Evolutionary conservation across 2,888 invertebrate species (phyloP).

Genomic region (Mesopsocus fuscifrons): DNA sequence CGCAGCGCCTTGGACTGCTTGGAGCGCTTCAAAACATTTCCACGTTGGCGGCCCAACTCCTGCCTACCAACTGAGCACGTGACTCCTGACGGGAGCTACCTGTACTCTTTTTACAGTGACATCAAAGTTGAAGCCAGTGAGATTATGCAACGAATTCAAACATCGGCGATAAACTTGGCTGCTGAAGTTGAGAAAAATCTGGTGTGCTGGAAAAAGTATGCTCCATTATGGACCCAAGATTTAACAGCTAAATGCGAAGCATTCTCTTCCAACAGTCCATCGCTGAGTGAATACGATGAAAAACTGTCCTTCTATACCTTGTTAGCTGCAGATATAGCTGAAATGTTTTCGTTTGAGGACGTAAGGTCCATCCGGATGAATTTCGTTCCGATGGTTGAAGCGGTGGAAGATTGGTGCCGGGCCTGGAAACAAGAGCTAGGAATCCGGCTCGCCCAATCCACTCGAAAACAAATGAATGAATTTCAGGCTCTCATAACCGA

Average conservation of each 20-base stretch:
- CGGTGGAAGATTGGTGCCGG: conserved; percentile 49
- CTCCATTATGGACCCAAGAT: conserved; percentile 56
- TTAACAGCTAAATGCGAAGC: conserved; percentile 54
- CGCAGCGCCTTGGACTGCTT: conserved; percentile 57
- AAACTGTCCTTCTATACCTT: conserved; percentile 68
- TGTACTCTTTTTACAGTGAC: conserved; percentile 65
- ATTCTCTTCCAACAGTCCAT: conserved; percentile 45
- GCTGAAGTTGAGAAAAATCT: conserved; percentile 23
- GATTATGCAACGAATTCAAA: conserved; percentile 42
- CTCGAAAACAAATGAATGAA: conserved; percentile 43
- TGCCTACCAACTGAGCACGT: conserved; percentile 51
- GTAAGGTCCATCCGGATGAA: conserved; percentile 50
- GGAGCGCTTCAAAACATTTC: conserved; percentile 50
- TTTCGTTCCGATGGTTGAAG: conserved; percentile 45
- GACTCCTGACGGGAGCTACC: conserved; percentile 37
- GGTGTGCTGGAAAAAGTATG: conserved; percentile 49
- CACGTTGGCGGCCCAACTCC: conserved; percentile 71
- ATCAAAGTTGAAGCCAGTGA: conserved; percentile 52
- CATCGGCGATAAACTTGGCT: conserved; percentile 42
- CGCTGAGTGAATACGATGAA: conserved; percentile 54
- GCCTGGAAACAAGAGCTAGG: conserved; percentile 68
- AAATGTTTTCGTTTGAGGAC: conserved; percentile 38
- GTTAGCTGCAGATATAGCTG: conserved; percentile 44
- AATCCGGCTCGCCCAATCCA: conserved; percentile 41
- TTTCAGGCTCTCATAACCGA: conserved; percentile 31